Evolutionary conservation across 2,113 vertebrate species (phyloP).

Genomic region (Carlito syrichta): DNA sequence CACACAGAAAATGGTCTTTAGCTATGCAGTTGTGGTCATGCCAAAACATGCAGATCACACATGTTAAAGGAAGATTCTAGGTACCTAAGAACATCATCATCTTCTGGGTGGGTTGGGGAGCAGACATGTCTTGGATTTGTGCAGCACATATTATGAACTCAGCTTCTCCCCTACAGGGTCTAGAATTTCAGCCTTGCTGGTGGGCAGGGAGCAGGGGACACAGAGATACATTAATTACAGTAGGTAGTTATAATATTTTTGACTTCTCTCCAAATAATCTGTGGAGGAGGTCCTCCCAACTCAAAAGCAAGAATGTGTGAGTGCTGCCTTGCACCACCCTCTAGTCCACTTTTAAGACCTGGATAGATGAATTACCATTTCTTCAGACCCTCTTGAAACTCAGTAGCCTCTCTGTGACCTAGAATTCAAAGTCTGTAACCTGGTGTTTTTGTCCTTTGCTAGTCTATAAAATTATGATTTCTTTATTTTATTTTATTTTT

Average conservation of each 20-base stretch:
- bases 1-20: too few species aligned
- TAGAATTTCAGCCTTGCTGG: background rate
- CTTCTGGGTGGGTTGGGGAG: background rate
- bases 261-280: background rate
- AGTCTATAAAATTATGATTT: background rate
- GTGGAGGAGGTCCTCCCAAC: background rate
- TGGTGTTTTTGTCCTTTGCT: background rate
- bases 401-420: background rate
- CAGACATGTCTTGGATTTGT: accelerated
- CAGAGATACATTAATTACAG: background rate
- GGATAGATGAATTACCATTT: background rate
- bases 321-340: background rate
- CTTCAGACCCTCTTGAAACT: background rate
- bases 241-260: background rate
- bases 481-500: too few species aligned
- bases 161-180: background rate
- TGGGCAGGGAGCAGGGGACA: too few species aligned
- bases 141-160: background rate
- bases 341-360: background rate
- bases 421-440: background rate
- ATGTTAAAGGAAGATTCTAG: background rate
- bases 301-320: too few species aligned
- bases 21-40: background rate
- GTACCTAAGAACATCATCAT: background rate
- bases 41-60: background rate